Conservation (phyloP, 2,888 invertebrate genomes). For the Leucophenga montana region DNA sequence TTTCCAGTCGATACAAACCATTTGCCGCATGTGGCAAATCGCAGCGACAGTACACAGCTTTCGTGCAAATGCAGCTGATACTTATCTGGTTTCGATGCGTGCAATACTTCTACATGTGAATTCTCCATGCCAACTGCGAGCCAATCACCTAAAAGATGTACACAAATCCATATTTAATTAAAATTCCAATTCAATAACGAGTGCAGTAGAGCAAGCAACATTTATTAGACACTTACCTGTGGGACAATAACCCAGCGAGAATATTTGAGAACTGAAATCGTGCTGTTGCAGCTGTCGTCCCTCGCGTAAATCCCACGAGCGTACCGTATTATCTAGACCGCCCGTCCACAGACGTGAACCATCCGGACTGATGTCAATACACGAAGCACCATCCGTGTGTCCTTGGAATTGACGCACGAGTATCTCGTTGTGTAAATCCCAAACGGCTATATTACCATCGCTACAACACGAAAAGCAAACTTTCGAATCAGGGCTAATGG, state of each 20-base stretch:
- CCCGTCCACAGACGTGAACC: conserved; percentile 93
- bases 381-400: conserved; percentile 97
- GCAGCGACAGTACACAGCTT: conserved; percentile 94
- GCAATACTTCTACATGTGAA: conserved; percentile 95
- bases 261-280: conserved; percentile 93
- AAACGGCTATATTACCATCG: conserved; percentile 97
- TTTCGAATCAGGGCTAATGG: conserved; percentile 97
- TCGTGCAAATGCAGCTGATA: conserved; percentile 97
- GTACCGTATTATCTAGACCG: conserved; percentile 95
- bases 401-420: conserved; percentile 95
- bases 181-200: no score
- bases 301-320: conserved; percentile 96
- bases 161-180: neutral
- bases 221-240: conserved; percentile 76
- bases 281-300: conserved; percentile 95
- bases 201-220: no score
- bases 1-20: conserved; percentile 99
- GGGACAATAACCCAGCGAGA: conserved; percentile 92
- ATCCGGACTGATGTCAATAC: conserved; percentile 96
- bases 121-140: conserved; percentile 99
- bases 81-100: conserved; percentile 92
- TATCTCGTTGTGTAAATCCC: conserved; percentile 93
- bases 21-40: conserved; percentile 96
- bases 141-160: conserved; percentile 83
- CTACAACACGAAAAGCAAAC: conserved; percentile 99